Evolutionary conservation across 2,797 vertebrate genomes (phyloP), one percentile per base, ranked within the genome.

Genomic region (Sorex maritimensis): DNA sequence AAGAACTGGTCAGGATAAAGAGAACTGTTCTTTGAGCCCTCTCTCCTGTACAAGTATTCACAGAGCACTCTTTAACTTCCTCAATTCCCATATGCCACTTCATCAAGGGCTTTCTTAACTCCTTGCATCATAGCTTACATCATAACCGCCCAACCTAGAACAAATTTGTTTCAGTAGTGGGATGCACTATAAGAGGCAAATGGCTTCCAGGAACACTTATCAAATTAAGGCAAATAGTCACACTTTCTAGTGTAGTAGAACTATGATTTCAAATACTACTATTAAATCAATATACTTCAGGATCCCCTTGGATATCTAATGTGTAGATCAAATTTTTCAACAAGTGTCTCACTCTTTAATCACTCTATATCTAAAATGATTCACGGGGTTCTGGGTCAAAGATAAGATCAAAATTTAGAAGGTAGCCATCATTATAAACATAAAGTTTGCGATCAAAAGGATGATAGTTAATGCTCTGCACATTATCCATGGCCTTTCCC

Each of bases 391-490:
- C 0, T 69, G 58, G 2, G 26, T 94, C 83, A 88, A 98, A 97
- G 3, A 1, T 26, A 3, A 96, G 6, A 75, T 98, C 94, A 0
- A 98, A 98, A 52, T 90, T 97, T 61, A 98, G 9, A 88, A 98
- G 98, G 88, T 98, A 98, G 17, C 97, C 97, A n/a, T 98, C 95
- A 15, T 94, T 98, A 95, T 97, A 98, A 86, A 98, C 95, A 61
- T 97, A 98, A 12, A 98, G 94, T n/a, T 94, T 98, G 68, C 96
- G 98, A 23, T 98, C 98, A 10, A 95, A 67, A 12, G 98, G 98
- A 44, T 92, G 98, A 34, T 98, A 98, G 91, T 96, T 96, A 8
- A 98, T 95, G 88, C 98, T 98, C 67, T 98, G 98, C 23, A 98
- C 71, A 9, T 0, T 97, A 28, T 98, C 98, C 67, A 97, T 46